Conservation (phyloP, 2,797 vertebrate species). For the Girardinus metallicus region DNA sequence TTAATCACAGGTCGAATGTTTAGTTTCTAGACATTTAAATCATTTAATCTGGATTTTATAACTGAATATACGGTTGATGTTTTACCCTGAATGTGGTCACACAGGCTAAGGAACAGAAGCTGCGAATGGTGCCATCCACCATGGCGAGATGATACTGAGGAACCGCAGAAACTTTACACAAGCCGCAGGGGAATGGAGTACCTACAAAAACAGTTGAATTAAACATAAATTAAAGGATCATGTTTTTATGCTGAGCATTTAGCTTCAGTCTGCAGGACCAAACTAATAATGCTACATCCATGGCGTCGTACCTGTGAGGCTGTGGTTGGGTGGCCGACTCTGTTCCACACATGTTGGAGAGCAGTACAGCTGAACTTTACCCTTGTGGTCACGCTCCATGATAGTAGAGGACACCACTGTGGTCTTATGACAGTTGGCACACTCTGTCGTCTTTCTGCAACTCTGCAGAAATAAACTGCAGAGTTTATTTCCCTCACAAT, state of each 20-base stretch:
- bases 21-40: not conserved
- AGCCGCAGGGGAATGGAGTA: conserved; percentile 92
- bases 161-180: conserved; percentile 89
- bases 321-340: conserved; percentile 72
- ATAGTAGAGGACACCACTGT: conserved; percentile 88
- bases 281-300: not conserved
- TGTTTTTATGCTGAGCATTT: not conserved
- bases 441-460: conserved; percentile 90
- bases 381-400: conserved; percentile 88
- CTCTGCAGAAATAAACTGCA: conserved; percentile 71
- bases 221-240: not conserved
- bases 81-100: conserved; percentile 85
- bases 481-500: too few species aligned
- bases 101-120: conserved; percentile 96
- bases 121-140: conserved; percentile 96
- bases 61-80: conserved; percentile 10
- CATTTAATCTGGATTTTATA: not conserved
- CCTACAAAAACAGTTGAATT: conserved; percentile 70
- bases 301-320: conserved; percentile 66
- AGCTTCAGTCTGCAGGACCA: not conserved
- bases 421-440: conserved; percentile 88
- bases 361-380: conserved; percentile 94
- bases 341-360: conserved; percentile 88
- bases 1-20: too few species aligned
- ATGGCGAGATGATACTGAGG: conserved; percentile 98